A percentile compares a stretch with the other conserved stretches of the same genome.
Evolutionary conservation across 2,113 vertebrate genomes (phyloP).

Genomic region (Oxyura jamaicensis): DNA sequence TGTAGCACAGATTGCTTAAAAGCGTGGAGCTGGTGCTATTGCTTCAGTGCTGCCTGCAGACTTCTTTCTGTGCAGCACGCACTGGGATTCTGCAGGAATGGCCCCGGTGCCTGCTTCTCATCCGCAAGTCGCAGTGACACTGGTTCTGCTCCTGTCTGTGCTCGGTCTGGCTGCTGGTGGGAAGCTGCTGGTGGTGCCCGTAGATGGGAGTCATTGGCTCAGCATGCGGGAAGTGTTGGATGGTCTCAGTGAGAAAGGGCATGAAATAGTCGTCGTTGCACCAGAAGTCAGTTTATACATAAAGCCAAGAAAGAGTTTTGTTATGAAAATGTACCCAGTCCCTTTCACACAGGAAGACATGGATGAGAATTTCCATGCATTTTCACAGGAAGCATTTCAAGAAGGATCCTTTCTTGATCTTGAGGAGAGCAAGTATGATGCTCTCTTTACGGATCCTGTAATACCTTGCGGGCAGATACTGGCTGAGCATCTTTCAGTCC

Average conservation of each 20-base stretch:
- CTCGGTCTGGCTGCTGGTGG: slow-evolving; percentile 29
- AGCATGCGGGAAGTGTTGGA: slow-evolving; percentile 71
- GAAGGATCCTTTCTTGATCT: slow-evolving; percentile 69
- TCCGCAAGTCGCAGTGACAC: fast-evolving
- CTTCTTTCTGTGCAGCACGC: background rate
- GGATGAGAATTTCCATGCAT: background rate
- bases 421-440: slow-evolving; percentile 66
- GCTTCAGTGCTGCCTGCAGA: no score
- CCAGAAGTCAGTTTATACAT: slow-evolving; percentile 73
- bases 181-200: slow-evolving; percentile 80
- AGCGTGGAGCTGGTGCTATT: no score
- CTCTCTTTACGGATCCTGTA: slow-evolving; percentile 84
- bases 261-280: slow-evolving; percentile 76
- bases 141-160: background rate
- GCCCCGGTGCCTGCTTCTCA: fast-evolving
- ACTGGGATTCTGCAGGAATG: background rate
- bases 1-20: no score
- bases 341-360: slow-evolving; percentile 57
- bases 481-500: slow-evolving; percentile 79
- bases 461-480: slow-evolving; percentile 84
- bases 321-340: slow-evolving; percentile 69
- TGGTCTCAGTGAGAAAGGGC: slow-evolving; percentile 78
- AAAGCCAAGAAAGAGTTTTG: slow-evolving; percentile 69
- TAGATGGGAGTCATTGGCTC: slow-evolving; percentile 88
- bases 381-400: background rate